Conservation (phyloP, 2,888 invertebrate genomes). For the Schrankia costaestrigalis region DNA sequence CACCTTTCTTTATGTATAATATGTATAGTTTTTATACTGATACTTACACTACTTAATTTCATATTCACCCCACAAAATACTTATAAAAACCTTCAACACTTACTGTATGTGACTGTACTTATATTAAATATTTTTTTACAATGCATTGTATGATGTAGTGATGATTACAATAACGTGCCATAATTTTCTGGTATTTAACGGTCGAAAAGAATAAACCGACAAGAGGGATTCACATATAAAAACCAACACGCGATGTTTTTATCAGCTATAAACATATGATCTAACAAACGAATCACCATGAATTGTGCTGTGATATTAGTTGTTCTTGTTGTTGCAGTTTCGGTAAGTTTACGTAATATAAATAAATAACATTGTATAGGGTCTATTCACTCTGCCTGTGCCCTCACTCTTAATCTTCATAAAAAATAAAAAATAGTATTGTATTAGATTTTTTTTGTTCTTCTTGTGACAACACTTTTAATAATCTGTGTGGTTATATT, state of each 20-base stretch:
- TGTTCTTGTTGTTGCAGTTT: constrained; percentile 2
- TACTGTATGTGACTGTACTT: not conserved
- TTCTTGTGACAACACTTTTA: no score
- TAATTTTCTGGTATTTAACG: constrained; percentile 35
- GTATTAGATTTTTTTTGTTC: no score
- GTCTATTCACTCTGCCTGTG: no score
- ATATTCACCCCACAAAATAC: no score
- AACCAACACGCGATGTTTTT: not conserved
- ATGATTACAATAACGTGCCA: not conserved
- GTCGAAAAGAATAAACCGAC: constrained; percentile 3
- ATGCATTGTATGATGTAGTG: constrained; percentile 1
- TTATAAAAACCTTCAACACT: no score
- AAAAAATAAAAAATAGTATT: no score
- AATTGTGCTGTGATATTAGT: constrained; percentile 13
- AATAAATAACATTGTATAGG: no score
- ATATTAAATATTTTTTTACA: not conserved
- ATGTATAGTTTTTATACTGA: no score
- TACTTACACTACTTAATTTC: no score
- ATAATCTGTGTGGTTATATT: no score
- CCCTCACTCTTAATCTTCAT: no score
- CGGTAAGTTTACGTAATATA: constrained; percentile 15
- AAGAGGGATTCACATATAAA: constrained; percentile 8
- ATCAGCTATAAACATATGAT: not conserved
- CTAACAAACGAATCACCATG: constrained; percentile 17
- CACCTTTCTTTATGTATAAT: no score